Base-by-base conservation (phyloP, 2,888 invertebrate genomes). In the Chalcis sispes region DNA sequence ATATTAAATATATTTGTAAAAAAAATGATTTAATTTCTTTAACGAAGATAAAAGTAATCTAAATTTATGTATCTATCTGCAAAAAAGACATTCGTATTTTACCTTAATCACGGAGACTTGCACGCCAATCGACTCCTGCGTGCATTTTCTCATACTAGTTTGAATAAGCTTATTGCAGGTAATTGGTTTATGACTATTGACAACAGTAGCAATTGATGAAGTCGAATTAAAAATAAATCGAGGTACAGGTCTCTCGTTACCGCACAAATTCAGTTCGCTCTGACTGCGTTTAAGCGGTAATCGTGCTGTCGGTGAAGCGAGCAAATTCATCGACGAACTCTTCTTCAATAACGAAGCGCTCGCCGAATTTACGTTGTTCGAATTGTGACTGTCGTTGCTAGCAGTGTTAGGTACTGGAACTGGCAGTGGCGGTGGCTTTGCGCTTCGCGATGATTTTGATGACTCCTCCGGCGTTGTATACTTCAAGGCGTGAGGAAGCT, bases 181-280 rank as follows among this genome's bases (percentile, higher is more conserved):
- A 0, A 79, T 36, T 4, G 87, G 87, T 79, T 86, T 88, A 64
- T 36, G 4, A 10, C 80, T 85, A 56, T 80, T 85, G 13, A 89
- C 87, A 56, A 89, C 85, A 1, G 89, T 89, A 0, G 89, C 85
- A 27, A 89, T 85, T 1, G 89, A 89, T 1, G 89, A 89, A 0
- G 89, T 84, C 0, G 88, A 88, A 58, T 87, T 83, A 56, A 87
- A 88, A n/a, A 87, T 86, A 8, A 85, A 58, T 1, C 84, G 81
- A 15, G 84, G 77, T 2, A 76, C 67, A 42, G 72, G 80, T 18
- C 81, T 81, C 56, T 82, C 85, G 32, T 85, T 85, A 2, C 81
- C 84, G n/a, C 82, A 80, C 1, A 89, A 70, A 74, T 88, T 87
- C 2, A 88, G 77, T 52, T 89, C 88, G 77, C 88, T 89, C 58